These are phyloP conservation scores for Agapornis canus DNA, from an alignment of 2,797 vertebrate species.

Conservation along the genomic window DNA sequence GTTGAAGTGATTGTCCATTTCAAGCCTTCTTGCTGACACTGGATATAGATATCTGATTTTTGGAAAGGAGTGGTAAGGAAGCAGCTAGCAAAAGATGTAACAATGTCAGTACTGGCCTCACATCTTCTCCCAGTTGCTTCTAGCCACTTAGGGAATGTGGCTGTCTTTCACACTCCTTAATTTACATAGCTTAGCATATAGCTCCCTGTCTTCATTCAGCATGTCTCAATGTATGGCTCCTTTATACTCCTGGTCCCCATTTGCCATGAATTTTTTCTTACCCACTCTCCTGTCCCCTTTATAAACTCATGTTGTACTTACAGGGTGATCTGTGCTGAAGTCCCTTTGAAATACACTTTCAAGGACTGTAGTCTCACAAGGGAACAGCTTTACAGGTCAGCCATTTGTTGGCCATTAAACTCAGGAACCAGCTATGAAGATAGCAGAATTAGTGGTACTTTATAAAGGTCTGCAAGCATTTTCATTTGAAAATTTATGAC, in stretches of 20 bases:
- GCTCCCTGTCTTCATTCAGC: background rate
- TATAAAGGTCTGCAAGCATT: background rate
- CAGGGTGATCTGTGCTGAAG: background rate
- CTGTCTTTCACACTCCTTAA: background rate
- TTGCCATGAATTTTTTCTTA: background rate
- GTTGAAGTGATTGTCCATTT: background rate
- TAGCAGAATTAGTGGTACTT: background rate
- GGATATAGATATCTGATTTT: background rate
- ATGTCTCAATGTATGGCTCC: background rate
- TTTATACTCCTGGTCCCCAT: background rate
- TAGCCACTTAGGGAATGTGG: background rate
- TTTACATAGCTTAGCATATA: background rate
- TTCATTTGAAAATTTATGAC: background rate
- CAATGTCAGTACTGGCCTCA: background rate
- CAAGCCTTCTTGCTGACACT: background rate
- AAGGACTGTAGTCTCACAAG: background rate
- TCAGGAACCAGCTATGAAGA: background rate
- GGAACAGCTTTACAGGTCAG: background rate
- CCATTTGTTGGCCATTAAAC: background rate
- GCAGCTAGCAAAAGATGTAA: background rate
- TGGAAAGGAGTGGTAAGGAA: background rate
- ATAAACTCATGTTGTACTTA: background rate
- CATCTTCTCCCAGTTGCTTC: background rate
- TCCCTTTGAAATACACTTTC: background rate
- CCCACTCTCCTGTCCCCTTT: background rate